These are phyloP conservation scores for Lepeophtheirus salmonis DNA, from an alignment of 1,140 invertebrate genomes.

Conservation along the genomic window DNA sequence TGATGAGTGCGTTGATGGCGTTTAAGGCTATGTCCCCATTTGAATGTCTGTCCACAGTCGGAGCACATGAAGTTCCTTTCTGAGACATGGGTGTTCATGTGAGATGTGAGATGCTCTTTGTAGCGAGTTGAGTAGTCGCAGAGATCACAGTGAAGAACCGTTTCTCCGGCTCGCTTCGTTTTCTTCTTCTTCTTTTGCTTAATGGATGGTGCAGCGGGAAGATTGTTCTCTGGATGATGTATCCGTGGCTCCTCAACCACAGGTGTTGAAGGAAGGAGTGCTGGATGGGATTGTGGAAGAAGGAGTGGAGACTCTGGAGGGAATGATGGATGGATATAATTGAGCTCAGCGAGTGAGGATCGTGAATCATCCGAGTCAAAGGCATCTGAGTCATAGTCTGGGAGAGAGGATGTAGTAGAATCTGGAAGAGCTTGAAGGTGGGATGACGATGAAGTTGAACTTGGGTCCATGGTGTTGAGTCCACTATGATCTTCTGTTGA, in stretches of 20 bases:
- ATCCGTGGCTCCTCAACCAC: too few relatives aligned
- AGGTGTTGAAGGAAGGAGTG: too few relatives aligned
- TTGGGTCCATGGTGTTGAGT: background rate
- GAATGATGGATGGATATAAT: background rate
- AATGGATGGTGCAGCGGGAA: background rate
- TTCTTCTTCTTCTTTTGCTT: slow-evolving; percentile 13
- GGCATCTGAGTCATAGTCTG: slow-evolving; percentile 14
- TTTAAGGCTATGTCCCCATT: slow-evolving; percentile 16
- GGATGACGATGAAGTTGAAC: background rate
- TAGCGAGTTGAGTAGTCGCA: slow-evolving; percentile 16
- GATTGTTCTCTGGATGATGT: background rate
- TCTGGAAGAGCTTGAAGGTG: background rate
- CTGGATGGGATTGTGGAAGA: too few relatives aligned
- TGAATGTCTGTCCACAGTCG: slow-evolving; percentile 17
- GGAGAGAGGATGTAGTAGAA: background rate
- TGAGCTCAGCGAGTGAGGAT: background rate
- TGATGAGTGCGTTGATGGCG: slow-evolving; percentile 15
- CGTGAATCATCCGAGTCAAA: slow-evolving; percentile 8
- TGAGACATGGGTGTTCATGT: slow-evolving; percentile 14
- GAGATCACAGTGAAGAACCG: slow-evolving; percentile 11
- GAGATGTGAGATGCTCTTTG: slow-evolving; percentile 16
- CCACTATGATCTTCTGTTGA: background rate
- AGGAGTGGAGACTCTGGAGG: background rate
- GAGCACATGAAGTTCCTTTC: slow-evolving; percentile 16
- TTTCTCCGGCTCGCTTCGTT: background rate